Conservation (phyloP, 1,140 invertebrate species). For the Drosophila repletoides region DNA sequence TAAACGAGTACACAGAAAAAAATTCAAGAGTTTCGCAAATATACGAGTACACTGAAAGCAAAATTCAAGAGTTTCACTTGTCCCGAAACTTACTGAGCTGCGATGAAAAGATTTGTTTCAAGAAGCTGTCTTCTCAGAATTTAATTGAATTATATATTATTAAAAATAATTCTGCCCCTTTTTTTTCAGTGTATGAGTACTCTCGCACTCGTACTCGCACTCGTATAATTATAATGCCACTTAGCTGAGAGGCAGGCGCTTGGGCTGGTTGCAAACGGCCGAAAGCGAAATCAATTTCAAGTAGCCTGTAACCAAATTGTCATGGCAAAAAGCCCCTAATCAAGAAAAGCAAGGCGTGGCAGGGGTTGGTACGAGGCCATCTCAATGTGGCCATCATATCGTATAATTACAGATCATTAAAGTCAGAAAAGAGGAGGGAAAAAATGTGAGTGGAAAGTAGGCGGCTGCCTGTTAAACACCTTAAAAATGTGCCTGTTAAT, state of each 20-base stretch:
- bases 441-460: not conserved
- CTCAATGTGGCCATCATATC: slow-evolving; percentile 36
- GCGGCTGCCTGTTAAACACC: slow-evolving; percentile 65
- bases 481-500: slow-evolving; percentile 59
- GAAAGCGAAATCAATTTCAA: slow-evolving; percentile 57
- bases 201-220: not conserved
- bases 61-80: too few relatives aligned
- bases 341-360: slow-evolving; percentile 13
- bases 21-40: too few relatives aligned
- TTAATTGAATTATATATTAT: too few relatives aligned
- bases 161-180: too few relatives aligned
- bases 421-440: not conserved
- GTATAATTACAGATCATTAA: slow-evolving; percentile 16
- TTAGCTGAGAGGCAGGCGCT: slow-evolving; percentile 26
- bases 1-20: too few relatives aligned
- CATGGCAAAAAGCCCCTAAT: slow-evolving; percentile 41
- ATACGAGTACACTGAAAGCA: too few relatives aligned
- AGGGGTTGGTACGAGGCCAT: slow-evolving; percentile 36
- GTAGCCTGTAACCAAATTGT: slow-evolving; percentile 63
- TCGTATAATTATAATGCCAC: slow-evolving; percentile 57
- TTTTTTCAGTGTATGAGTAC: slow-evolving; percentile 9
- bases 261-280: not conserved
- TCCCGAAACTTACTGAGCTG: too few relatives aligned
- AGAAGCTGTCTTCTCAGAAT: too few relatives aligned
- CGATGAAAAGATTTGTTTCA: too few relatives aligned